Conservation (phyloP, 2,888 invertebrate species). For the Aphodius granarius region DNA sequence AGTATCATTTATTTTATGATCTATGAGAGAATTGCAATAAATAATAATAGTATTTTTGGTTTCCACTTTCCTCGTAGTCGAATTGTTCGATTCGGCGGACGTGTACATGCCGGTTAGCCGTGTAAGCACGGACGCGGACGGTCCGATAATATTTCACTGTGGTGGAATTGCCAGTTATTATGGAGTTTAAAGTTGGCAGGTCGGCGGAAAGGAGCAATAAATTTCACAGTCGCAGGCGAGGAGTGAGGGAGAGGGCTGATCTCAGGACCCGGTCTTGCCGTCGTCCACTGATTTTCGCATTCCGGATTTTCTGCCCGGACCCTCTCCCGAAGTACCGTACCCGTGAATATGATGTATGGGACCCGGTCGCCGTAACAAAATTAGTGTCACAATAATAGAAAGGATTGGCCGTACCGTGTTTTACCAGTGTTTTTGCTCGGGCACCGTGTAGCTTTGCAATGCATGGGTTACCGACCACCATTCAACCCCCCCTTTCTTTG, state of each 20-base stretch:
- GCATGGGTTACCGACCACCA: background rate
- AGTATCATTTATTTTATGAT: too few relatives aligned
- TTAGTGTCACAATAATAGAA: background rate
- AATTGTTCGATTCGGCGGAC: background rate
- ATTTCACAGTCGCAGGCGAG: slow-evolving; percentile 14
- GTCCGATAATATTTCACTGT: slow-evolving; percentile 9
- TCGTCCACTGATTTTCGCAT: background rate
- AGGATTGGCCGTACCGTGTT: background rate
- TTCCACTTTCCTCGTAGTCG: too few relatives aligned
- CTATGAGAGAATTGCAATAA: too few relatives aligned
- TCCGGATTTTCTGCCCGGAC: background rate
- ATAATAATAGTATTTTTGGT: too few relatives aligned
- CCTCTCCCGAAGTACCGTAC: background rate
- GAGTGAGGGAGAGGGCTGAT: background rate
- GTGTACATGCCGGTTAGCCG: background rate
- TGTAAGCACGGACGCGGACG: background rate
- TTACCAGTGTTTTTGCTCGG: background rate
- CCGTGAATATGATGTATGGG: background rate
- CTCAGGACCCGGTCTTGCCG: background rate
- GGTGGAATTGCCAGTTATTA: slow-evolving; percentile 22
- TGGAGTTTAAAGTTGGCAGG: slow-evolving; percentile 20
- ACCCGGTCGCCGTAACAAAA: background rate
- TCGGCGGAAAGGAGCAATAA: slow-evolving; percentile 22
- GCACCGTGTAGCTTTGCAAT: background rate
- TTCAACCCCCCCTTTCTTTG: background rate